phyloP scores from a whole-genome alignment of 2,113 vertebrate species.

The Poeciliopsis retropinna region DNA sequence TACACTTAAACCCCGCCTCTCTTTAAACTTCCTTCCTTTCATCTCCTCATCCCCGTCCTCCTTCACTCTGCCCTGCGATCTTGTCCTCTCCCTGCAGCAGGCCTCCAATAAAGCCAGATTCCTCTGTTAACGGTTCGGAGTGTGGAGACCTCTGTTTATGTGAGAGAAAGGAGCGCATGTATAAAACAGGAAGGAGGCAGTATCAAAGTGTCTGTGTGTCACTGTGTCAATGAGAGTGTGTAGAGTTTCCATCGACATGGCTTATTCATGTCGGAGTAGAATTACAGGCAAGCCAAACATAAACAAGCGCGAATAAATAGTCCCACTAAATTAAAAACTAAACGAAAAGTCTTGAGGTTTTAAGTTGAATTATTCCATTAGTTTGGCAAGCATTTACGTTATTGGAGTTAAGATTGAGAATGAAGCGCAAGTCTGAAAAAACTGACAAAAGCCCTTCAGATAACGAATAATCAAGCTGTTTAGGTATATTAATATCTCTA shows the following conservation, averaged over 20 bases:
- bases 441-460: too few species aligned
- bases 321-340: neutral
- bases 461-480: too few species aligned
- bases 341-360: neutral
- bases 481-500: too few species aligned
- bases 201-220: slow-evolving; percentile 7
- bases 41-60: neutral
- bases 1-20: neutral
- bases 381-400: too few species aligned
- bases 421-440: too few species aligned
- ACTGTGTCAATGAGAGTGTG: slow-evolving; percentile 16
- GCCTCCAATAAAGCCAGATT: slow-evolving; percentile 21
- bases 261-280: slow-evolving; percentile 57
- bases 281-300: slow-evolving; percentile 38
- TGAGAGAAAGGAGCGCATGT: neutral
- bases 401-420: too few species aligned
- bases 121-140: slow-evolving; percentile 6
- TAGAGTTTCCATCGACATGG: slow-evolving; percentile 48
- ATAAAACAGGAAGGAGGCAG: too few species aligned
- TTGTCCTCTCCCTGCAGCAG: neutral
- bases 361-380: neutral
- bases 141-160: neutral
- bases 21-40: neutral
- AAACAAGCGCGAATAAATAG: neutral
- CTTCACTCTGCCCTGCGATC: neutral